phyloP scores from a whole-genome alignment of 2,113 vertebrate species.

The Percopsis transmontana region DNA sequence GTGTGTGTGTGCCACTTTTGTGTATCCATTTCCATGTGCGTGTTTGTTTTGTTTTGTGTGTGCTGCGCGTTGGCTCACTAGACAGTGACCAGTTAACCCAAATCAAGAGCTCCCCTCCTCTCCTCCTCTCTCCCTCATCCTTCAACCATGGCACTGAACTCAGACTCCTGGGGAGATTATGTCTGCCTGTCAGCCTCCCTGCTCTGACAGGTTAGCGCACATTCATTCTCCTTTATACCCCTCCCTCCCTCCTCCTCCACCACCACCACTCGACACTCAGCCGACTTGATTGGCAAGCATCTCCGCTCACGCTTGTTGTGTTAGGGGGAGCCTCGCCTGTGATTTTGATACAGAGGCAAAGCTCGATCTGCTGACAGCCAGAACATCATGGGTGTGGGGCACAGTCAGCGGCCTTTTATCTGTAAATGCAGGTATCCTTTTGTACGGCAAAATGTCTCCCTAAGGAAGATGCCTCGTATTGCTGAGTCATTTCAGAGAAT shows the following conservation, averaged over 20 bases:
- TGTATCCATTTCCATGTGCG: background rate
- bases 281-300: conserved; percentile 67
- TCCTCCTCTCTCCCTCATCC: background rate
- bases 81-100: conserved; percentile 38
- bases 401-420: background rate
- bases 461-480: background rate
- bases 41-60: conserved; percentile 11
- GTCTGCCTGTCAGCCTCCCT: too few relatives aligned
- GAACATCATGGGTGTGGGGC: too few relatives aligned
- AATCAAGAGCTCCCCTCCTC: background rate
- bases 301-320: conserved; percentile 9
- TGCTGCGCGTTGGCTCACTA: background rate
- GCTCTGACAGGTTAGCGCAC: too few relatives aligned
- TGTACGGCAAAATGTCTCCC: background rate
- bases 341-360: background rate
- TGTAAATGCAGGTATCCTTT: background rate
- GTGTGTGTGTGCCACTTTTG: background rate
- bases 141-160: too few relatives aligned
- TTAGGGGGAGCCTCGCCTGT: too few relatives aligned
- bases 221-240: conserved; percentile 25
- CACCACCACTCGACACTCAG: conserved; percentile 10
- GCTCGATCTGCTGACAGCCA: too few relatives aligned
- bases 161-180: too few relatives aligned
- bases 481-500: background rate
- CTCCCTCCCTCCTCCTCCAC: conserved; percentile 1